Base-by-base conservation (phyloP, 2,113 vertebrate genomes). In the Daphoenositta chrysoptera region DNA sequence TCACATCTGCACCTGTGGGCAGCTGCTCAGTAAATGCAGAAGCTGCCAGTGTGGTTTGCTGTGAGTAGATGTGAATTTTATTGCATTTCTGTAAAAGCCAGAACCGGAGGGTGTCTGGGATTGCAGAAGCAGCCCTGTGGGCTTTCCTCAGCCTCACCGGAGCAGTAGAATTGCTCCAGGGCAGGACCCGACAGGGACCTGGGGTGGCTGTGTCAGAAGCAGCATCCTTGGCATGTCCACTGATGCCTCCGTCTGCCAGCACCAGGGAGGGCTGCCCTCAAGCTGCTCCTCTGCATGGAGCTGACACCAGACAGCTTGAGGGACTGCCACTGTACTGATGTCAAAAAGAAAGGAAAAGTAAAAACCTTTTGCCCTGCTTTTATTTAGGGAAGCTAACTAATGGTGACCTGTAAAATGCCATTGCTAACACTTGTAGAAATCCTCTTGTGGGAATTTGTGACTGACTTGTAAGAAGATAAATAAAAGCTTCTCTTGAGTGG, bases 91-190 rank as follows among this genome's bases (percentile, higher is more conserved):
- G 48, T 54, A 71, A 63, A 66, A 84, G 22, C 27, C 5, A 3
- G 54, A 64, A 48, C 15, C 9, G 1, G 35, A 64, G 48, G 23
- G 30, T 75, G 42, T 12, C 51, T 78, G 72, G 51, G 31, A 15
- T 9, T 48, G 47, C 8, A 6, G 61, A 54, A 53, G 37, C 13
- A 82, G 40, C 28, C 37, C 4, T 2, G 18, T 54, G 16, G 7
- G 37, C 28, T 44, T 17, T 53, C 31, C 24, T 26, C 16, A 56
- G 54, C 47, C 37, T 37, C 0, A 0, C 15, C 0, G 0, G 26
- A 75, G 35, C 1, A 0, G 8, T 6, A 19, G 33, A 71, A 71
- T 18, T 33, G 5, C 15, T 15, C 39, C 39, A 51, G 66, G 35
- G 48, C 21, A 83, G 35, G 57, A 76, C 13, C 23, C 85, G 48